Evolutionary conservation across 2,797 vertebrate species (phyloP), one percentile per base, ranked within the genome.

Genomic region (Clarias platycephalus): DNA sequence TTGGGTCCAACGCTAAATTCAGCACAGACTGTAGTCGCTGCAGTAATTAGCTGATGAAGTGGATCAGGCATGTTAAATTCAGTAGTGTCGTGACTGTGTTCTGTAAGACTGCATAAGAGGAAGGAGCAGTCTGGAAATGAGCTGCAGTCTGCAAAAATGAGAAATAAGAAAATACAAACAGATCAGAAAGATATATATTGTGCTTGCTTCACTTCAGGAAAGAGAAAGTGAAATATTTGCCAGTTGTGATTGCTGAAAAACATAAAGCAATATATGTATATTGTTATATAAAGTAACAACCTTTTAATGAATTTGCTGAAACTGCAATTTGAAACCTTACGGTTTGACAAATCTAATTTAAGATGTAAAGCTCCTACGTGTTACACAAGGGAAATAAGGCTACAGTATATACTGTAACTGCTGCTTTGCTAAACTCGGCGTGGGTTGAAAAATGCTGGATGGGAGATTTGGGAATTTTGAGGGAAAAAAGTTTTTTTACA

Each of bases 401-500:
- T 37, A n/a, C n/a, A n/a, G n/a, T n/a, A 37, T 16, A 8, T 9
- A 28, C 2, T 67, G 4, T 22, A 10, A 37, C 10, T 22, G 7
- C 67, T 37, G 66, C 66, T 68, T 37, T 34, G 64, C 15, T 18
- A 8, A 66, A 66, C 3, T 40, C 18, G 3, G 37, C 34, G 24
- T 70, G 67, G 66, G 66, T 20, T 67, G 49, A 20, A 67, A 67
- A 70, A 70, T 40, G 34, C 67, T 70, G 67, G 34, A 22, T 70
- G 20, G 31, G 34, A 70, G 67, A 34, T 67, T 31, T 31, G 15
- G 63, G 15, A 16, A 66, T 28, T 28, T 64, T 3, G 4, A 13
- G 12, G 10, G 5, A 26, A 63, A 9, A 62, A 10, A 13, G 2
- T 0, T 5, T 2, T 64, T 66, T 31, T 66, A 16, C 26, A 31